Evolutionary conservation across 92 coral and sea anemone species (phyloP).

Genomic region (Epizoanthus scotinus): DNA sequence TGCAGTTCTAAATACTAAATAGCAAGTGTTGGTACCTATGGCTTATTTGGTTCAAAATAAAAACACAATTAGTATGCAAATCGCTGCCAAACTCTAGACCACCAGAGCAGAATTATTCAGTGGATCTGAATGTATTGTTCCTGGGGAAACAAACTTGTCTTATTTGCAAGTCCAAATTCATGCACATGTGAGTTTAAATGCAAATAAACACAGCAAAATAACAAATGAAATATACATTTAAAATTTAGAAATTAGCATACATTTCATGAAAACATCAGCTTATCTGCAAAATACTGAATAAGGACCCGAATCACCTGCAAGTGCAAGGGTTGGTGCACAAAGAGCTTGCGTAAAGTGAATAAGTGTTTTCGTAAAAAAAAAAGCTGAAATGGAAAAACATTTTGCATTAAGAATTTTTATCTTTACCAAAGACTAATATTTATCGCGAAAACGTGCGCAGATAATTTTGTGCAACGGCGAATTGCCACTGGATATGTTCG

Average conservation of each 20-base stretch:
- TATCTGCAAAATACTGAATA: neutral
- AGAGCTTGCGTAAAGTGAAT: neutral
- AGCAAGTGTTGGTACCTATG: too few species aligned
- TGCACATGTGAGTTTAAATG: neutral
- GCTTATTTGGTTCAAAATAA: neutral
- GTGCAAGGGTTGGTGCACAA: conserved; percentile 6
- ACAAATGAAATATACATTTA: too few species aligned
- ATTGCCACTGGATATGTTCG: neutral
- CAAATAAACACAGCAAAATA: neutral
- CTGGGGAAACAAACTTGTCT: neutral
- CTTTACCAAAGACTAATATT: neutral
- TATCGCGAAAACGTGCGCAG: conserved; percentile 12
- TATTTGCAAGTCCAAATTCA: neutral
- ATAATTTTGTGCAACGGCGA: conserved; percentile 18
- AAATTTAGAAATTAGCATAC: neutral
- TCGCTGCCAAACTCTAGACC: conserved; percentile 9
- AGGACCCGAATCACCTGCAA: neutral
- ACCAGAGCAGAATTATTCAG: neutral
- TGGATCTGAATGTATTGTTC: neutral
- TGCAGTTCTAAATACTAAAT: too few species aligned
- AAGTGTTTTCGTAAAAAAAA: neutral
- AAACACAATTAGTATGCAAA: conserved; percentile 31
- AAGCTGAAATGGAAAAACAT: neutral
- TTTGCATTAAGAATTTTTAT: conserved; percentile 1
- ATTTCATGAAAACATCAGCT: neutral